Conservation (phyloP, 2,797 vertebrate species). For the Synanceia verrucosa region DNA sequence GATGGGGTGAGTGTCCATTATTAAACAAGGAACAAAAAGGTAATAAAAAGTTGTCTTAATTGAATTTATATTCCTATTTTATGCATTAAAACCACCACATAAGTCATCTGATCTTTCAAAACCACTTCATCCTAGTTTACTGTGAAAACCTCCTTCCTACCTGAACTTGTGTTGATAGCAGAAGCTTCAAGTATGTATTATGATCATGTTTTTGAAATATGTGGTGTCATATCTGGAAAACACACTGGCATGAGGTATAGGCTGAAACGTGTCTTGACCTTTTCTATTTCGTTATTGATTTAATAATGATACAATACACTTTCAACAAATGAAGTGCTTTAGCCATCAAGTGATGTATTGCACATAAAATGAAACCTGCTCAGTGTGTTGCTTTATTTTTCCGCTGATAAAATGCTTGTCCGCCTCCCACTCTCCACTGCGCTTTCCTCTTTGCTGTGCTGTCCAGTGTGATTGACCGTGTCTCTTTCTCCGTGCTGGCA, state of each 20-base stretch:
- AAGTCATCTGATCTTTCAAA: not conserved
- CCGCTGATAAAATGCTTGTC: slow-evolving; percentile 55
- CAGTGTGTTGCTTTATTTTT: slow-evolving; percentile 8
- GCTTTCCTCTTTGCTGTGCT: slow-evolving; percentile 55
- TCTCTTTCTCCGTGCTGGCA: slow-evolving; percentile 67
- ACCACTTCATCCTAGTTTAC: not conserved
- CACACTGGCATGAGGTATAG: not conserved
- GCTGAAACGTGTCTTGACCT: not conserved
- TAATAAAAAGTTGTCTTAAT: not conserved
- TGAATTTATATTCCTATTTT: not conserved
- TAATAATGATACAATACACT: not conserved
- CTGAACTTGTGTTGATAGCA: not conserved
- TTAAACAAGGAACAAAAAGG: not conserved
- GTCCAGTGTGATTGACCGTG: slow-evolving; percentile 66
- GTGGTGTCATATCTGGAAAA: not conserved
- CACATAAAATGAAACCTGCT: slow-evolving; percentile 7
- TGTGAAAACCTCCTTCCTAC: not conserved
- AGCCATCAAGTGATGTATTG: not conserved
- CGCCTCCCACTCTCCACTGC: slow-evolving; percentile 40
- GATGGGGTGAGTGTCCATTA: not conserved
- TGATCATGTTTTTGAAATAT: not conserved
- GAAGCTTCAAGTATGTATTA: not conserved
- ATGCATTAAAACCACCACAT: not conserved
- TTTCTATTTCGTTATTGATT: not conserved
- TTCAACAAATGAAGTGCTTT: not conserved